Conservation (phyloP, 2,888 invertebrate genomes). For the Oeneis ivallda region DNA sequence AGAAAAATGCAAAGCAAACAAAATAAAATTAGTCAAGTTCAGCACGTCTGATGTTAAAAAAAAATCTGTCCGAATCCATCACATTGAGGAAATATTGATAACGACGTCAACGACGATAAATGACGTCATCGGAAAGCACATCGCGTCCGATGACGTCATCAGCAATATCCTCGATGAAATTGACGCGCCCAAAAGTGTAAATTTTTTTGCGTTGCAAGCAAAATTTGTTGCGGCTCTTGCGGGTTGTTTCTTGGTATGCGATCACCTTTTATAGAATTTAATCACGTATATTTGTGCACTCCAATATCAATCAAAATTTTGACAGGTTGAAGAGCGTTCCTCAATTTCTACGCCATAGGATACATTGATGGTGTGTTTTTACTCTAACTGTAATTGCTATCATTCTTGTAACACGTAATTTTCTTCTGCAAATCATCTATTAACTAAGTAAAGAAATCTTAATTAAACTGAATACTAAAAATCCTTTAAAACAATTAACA, state of each 20-base stretch:
- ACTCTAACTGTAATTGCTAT: conserved; percentile 45
- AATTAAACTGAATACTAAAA: neutral
- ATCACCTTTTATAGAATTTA: neutral
- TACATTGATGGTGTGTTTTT: conserved; percentile 63
- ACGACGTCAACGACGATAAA: too few relatives aligned
- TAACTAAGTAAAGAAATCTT: neutral
- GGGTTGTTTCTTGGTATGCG: neutral
- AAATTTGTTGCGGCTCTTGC: neutral
- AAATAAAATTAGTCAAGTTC: too few relatives aligned
- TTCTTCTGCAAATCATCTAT: conserved; percentile 13
- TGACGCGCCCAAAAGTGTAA: too few relatives aligned
- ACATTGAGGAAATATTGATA: too few relatives aligned
- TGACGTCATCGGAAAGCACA: too few relatives aligned
- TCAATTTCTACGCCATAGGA: conserved; percentile 65
- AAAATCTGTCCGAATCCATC: too few relatives aligned
- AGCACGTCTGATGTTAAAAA: too few relatives aligned
- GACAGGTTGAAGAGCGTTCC: conserved; percentile 68
- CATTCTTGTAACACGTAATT: conserved; percentile 24
- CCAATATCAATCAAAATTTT: conserved; percentile 50
- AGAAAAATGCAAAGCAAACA: neutral
- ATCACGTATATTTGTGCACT: conserved; percentile 29
- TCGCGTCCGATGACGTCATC: too few relatives aligned
- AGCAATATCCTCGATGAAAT: too few relatives aligned
- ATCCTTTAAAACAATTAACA: neutral
- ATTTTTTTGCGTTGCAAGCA: too few relatives aligned